These are phyloP conservation scores for Halcyon senegalensis DNA, from an alignment of 2,113 vertebrate genomes.

Conservation along the genomic window DNA sequence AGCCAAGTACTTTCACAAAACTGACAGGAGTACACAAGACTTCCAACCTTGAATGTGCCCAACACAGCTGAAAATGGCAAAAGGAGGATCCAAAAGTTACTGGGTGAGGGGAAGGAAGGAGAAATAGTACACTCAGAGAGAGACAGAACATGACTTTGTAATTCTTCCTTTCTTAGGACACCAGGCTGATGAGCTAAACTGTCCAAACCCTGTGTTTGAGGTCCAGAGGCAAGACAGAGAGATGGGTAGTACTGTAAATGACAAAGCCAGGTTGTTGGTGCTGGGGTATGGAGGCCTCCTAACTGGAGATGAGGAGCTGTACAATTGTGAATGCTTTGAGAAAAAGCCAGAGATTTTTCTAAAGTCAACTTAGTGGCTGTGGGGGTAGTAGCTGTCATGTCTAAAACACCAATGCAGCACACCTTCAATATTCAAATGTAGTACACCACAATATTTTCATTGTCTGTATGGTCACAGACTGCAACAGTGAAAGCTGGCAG, in stretches of 20 bases:
- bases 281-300: neutral
- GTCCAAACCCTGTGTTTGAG: neutral
- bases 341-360: neutral
- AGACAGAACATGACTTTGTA: neutral
- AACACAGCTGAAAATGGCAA: neutral
- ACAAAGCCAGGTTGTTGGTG: neutral
- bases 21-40: neutral
- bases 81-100: neutral
- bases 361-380: neutral
- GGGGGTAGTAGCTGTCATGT: neutral
- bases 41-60: neutral
- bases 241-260: neutral
- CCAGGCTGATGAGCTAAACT: neutral
- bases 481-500: neutral
- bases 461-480: neutral
- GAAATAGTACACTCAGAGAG: neutral
- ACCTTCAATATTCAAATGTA: neutral
- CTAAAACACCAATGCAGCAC: neutral
- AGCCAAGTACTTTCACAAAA: neutral
- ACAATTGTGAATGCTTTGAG: neutral
- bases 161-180: neutral
- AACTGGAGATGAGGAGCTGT: neutral
- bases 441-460: neutral
- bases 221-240: neutral
- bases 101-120: neutral